Conservation (phyloP, 1,140 invertebrate genomes). For the Drosophila jambulina region DNA sequence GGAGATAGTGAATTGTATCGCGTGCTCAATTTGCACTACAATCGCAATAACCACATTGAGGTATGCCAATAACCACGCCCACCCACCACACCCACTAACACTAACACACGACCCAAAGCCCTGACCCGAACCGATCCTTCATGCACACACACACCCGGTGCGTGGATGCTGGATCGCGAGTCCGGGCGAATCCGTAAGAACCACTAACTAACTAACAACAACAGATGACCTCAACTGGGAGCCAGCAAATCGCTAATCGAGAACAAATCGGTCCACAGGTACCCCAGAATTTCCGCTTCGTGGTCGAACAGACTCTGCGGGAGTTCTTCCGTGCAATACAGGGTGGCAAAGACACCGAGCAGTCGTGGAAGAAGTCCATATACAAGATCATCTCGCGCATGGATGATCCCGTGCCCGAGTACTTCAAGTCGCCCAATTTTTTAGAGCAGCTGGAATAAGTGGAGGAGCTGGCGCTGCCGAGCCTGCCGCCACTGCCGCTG, state of each 20-base stretch:
- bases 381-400: slow-evolving; percentile 99
- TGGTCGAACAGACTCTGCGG: slow-evolving; percentile 97
- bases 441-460: slow-evolving; percentile 98
- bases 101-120: slow-evolving; percentile 24
- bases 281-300: slow-evolving; percentile 97
- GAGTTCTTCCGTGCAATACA: slow-evolving; percentile 99
- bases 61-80: slow-evolving; percentile 87
- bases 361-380: slow-evolving; percentile 99
- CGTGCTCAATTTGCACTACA: slow-evolving; percentile 99
- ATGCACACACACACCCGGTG: slow-evolving; percentile 11
- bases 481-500: slow-evolving; percentile 32
- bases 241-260: slow-evolving; percentile 42
- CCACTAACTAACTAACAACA: slow-evolving; percentile 26
- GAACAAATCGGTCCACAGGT: slow-evolving; percentile 89
- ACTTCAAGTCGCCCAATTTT: slow-evolving; percentile 99
- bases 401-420: slow-evolving; percentile 99
- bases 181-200: neutral
- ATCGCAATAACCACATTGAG: slow-evolving; percentile 99
- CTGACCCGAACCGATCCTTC: slow-evolving; percentile 17
- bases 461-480: slow-evolving; percentile 80
- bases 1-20: slow-evolving; percentile 98
- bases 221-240: slow-evolving; percentile 29
- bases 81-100: slow-evolving; percentile 38
- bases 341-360: slow-evolving; percentile 97
- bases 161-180: slow-evolving; percentile 24